Evolutionary conservation across 2,113 vertebrate genomes (phyloP).

Genomic region (Sprattus sprattus): DNA sequence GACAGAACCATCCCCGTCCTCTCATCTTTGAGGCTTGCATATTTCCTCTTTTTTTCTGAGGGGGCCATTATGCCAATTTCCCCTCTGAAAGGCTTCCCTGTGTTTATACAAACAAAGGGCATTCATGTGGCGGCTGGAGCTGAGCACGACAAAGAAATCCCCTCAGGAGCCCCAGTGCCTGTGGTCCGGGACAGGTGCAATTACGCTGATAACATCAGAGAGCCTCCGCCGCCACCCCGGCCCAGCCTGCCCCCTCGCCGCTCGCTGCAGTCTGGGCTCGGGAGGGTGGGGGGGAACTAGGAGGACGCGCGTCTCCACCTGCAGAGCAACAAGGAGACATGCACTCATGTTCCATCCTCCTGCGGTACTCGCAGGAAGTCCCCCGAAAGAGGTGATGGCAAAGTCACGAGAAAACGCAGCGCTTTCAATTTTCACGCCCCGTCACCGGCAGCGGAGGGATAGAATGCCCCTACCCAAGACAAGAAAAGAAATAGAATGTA

Average conservation of each 20-base stretch:
- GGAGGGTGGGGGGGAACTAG: background rate
- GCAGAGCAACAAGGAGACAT: background rate
- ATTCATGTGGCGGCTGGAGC: constrained; percentile 66
- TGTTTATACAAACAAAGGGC: constrained; percentile 76
- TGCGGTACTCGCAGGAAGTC: background rate
- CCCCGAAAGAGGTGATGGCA: background rate
- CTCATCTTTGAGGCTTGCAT: background rate
- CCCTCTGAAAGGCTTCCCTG: constrained; percentile 58
- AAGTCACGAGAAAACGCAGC: background rate
- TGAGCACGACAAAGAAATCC: constrained; percentile 70
- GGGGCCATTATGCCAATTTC: constrained; percentile 69
- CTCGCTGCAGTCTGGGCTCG: constrained; percentile 49
- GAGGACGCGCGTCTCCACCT: background rate
- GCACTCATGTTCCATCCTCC: background rate
- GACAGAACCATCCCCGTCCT: constrained; percentile 50
- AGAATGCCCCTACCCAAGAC: background rate
- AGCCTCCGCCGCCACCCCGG: constrained; percentile 42
- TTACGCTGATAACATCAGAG: constrained; percentile 77
- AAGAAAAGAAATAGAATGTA: background rate
- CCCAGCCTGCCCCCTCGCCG: background rate
- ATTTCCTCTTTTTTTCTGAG: constrained; percentile 37
- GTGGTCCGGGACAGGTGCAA: constrained; percentile 74
- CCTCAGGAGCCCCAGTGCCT: constrained; percentile 63
- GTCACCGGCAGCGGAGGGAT: background rate
- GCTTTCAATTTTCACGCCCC: background rate